Base-by-base conservation (phyloP, 2,113 vertebrate genomes). In the Tretioscincus oriximinensis region DNA sequence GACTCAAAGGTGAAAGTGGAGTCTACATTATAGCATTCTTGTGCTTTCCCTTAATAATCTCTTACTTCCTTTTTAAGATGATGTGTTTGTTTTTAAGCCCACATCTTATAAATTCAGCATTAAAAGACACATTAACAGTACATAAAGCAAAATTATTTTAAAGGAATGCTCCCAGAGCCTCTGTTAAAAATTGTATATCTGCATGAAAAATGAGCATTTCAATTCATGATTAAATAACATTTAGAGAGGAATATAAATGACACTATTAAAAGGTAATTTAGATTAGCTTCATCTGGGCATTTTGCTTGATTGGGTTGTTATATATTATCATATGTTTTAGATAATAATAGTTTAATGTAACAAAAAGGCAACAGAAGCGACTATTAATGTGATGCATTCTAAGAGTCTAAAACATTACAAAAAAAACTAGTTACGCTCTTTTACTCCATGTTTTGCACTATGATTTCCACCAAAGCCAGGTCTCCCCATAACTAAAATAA, bases 211-310 rank as follows among this genome's bases (percentile, higher is more conserved):
- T 64, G 58, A 68, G 9, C 54, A 77, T 80, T 69, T 68, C 28
- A 77, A 61, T 35, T 70, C 67, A 68, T 41, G 81, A 65, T 79
- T 75, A 81, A 81, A 76, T 81, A 81, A 77, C 28, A 31, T 72
- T 41, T 83, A 41, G 20, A 28, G 41, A 58, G 58, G 66, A 24
- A 67, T 75, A 85, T 54, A 72, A 71, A 76, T 73, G n/a, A 73
- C 70, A 60, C 51, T 20, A 81, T 76, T 81, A 81, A 81, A 76
- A 69, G 65, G 73, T 69, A 81, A 81, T 81, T 81, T 81, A 69
- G 64, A 81, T 81, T 81, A 81, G 51, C 51, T 35, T 81, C 64
- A 81, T 49, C 60, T 76, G 35, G 69, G 51, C 72, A 74, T 81
- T 81, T 81, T 66, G 72, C 73, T 81, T 75, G 73, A 81, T 76